phyloP scores from a whole-genome alignment of 2,113 vertebrate genomes.

The Podarcis muralis region DNA sequence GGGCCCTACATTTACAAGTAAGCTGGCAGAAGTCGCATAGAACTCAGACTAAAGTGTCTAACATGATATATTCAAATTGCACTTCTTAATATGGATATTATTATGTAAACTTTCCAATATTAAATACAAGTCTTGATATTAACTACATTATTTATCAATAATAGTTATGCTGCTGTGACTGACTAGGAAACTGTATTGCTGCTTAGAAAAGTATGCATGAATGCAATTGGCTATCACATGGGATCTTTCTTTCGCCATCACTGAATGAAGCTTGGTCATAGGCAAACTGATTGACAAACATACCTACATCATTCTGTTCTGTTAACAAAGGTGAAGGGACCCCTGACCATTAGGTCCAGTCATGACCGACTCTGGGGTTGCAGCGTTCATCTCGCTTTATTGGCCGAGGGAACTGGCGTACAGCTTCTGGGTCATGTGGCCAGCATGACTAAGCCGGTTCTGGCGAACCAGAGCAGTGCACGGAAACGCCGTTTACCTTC shows the following conservation, averaged over 20 bases:
- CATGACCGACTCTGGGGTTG: no score
- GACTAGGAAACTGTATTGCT: not conserved
- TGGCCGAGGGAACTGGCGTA: no score
- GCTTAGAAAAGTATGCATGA: not conserved
- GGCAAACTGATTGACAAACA: not conserved
- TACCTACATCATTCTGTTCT: not conserved
- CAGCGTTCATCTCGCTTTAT: no score
- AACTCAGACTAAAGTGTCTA: not conserved
- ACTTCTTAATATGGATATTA: not conserved
- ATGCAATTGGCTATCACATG: not conserved
- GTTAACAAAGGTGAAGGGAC: no score
- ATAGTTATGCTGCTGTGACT: not conserved
- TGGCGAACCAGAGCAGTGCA: no score
- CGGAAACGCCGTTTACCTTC: no score
- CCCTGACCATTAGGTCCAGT: no score
- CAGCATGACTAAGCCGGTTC: no score
- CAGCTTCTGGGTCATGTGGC: no score
- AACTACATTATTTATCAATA: not conserved
- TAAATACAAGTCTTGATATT: not conserved
- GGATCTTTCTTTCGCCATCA: not conserved
- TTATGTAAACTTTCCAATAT: not conserved
- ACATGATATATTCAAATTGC: not conserved
- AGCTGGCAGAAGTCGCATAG: not conserved
- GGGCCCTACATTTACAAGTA: not conserved
- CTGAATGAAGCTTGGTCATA: not conserved